A percentile compares a stretch with the other conserved stretches of the same genome.
Evolutionary conservation across 2,797 vertebrate species (phyloP).

Genomic region (Nasua narica): DNA sequence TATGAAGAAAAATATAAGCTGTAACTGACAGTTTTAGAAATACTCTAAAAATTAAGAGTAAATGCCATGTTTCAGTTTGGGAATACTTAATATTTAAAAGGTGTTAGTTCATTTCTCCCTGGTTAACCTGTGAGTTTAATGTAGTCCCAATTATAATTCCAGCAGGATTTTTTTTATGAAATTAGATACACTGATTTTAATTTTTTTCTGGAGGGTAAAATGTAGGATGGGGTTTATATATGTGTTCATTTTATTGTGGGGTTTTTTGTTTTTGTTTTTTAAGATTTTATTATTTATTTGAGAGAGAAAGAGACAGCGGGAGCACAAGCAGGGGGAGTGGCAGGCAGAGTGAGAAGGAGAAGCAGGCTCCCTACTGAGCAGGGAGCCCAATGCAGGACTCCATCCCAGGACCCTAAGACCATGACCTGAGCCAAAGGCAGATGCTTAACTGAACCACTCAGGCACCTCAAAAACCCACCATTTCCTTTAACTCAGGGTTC

Average conservation of each 20-base stretch:
- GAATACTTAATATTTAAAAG: background rate
- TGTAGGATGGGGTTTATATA: background rate
- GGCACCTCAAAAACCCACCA: background rate
- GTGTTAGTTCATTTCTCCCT: background rate
- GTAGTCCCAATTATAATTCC: background rate
- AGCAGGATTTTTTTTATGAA: background rate
- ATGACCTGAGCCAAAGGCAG: background rate
- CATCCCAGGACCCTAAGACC: no score
- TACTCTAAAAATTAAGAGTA: background rate
- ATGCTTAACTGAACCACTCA: background rate
- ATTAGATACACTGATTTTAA: background rate
- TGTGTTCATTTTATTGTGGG: background rate
- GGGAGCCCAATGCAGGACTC: no score
- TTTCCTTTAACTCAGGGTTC: background rate
- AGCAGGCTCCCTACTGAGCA: no score
- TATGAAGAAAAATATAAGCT: background rate
- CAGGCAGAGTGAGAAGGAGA: no score
- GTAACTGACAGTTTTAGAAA: background rate
- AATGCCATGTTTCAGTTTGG: background rate
- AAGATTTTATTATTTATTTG: no score
- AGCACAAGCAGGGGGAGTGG: no score
- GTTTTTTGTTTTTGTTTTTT: no score
- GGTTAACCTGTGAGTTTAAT: background rate
- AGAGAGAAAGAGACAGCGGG: no score
- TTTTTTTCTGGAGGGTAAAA: slow-evolving; percentile 4